phyloP scores from a whole-genome alignment of 2,113 vertebrate species.

The Serranochromis macrocephalus region DNA sequence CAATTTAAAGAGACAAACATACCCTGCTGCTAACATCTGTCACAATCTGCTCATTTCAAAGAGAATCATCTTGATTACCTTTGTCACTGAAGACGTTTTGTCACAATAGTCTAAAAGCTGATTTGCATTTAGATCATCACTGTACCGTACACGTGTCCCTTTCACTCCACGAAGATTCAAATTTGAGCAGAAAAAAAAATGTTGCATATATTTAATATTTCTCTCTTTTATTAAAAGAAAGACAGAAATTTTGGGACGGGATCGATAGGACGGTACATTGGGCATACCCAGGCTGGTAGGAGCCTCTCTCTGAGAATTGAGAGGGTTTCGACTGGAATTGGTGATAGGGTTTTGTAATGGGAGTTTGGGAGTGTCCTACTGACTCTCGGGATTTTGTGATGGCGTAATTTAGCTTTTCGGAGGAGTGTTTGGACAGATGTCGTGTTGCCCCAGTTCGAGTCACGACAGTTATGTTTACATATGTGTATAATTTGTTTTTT shows the following conservation, averaged over 20 bases:
- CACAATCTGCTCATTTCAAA: not conserved
- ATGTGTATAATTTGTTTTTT: not conserved
- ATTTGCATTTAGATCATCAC: not conserved
- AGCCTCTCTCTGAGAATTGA: not conserved
- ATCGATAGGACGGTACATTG: not conserved
- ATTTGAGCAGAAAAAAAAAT: not conserved
- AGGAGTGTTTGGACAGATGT: rapidly evolving
- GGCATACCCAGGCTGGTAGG: not conserved
- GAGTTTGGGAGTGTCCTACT: not conserved
- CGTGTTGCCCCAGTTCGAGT: rapidly evolving
- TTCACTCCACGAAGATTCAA: rapidly evolving
- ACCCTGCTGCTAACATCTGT: not conserved
- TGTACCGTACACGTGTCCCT: not conserved
- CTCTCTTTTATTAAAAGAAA: not conserved
- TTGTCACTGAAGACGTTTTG: not conserved
- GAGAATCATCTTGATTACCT: not conserved
- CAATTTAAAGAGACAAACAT: not conserved
- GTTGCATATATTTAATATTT: not conserved
- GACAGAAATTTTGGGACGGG: not conserved
- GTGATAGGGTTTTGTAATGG: not conserved
- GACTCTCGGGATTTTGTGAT: not conserved
- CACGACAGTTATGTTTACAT: not conserved
- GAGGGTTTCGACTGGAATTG: not conserved
- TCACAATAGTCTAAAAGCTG: not conserved
- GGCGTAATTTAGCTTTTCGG: not conserved